Percentiles rank a stretch among this genome's conserved stretches.
These are phyloP conservation scores for Pachycephus smyrnensis DNA, from an alignment of 2,888 invertebrate species.

Conservation along the genomic window DNA sequence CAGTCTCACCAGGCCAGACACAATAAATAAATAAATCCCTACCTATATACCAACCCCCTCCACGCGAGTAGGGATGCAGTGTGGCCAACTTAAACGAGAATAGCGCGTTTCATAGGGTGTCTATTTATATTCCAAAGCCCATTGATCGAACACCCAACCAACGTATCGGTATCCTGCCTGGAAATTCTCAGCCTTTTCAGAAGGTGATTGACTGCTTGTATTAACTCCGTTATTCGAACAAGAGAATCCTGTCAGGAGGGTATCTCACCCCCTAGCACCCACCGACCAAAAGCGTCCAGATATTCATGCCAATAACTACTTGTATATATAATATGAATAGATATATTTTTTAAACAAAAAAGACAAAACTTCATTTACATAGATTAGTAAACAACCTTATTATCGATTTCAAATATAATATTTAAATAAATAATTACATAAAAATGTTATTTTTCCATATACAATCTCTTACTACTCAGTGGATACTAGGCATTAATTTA, in stretches of 20 bases:
- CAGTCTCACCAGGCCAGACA: background rate
- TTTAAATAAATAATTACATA: too few species aligned
- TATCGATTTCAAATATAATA: too few species aligned
- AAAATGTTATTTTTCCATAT: too few species aligned
- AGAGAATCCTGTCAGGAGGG: background rate
- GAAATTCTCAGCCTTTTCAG: background rate
- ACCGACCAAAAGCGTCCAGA: too few species aligned
- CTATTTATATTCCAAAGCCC: constrained; percentile 17
- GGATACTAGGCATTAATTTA: too few species aligned
- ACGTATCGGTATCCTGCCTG: background rate
- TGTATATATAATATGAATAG: too few species aligned
- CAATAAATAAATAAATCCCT: constrained; percentile 7
- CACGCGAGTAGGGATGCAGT: too few species aligned
- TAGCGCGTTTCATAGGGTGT: background rate
- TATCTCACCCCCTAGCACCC: too few species aligned
- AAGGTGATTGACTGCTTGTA: background rate
- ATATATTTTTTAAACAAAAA: too few species aligned
- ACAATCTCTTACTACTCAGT: rapidly evolving
- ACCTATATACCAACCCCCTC: background rate
- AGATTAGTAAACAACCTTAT: too few species aligned
- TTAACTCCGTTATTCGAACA: constrained; percentile 1
- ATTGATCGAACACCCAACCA: constrained; percentile 10
- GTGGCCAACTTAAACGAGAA: background rate
- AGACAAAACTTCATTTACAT: too few species aligned
- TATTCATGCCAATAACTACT: too few species aligned